Evolutionary conservation across 2,888 invertebrate species (phyloP).

Genomic region (Chalcosyrphus nemorum): DNA sequence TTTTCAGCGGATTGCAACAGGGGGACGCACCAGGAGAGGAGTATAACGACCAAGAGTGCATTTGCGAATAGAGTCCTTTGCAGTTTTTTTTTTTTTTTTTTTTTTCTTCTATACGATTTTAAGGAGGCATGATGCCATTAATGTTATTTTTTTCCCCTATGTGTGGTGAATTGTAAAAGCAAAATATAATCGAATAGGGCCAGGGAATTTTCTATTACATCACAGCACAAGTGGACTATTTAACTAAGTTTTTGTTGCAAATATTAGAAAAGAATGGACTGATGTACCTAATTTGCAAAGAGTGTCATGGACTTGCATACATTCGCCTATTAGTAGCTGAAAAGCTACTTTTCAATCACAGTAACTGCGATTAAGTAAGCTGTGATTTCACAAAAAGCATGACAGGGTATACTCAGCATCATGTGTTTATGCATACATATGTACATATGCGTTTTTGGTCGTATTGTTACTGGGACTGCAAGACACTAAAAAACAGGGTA

Average conservation of each 20-base stretch:
- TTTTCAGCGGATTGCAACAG: constrained; percentile 28
- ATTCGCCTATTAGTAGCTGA: too few species aligned
- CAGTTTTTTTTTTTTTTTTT: not conserved
- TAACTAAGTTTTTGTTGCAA: not conserved
- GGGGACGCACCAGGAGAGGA: not conserved
- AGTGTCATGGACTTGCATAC: too few species aligned
- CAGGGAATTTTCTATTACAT: not conserved
- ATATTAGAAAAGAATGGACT: not conserved
- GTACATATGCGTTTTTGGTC: too few species aligned
- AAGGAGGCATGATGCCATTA: constrained; percentile 28
- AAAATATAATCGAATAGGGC: constrained; percentile 5
- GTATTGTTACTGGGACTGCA: too few species aligned
- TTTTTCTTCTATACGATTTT: constrained; percentile 13
- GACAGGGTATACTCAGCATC: too few species aligned
- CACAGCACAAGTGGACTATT: not conserved
- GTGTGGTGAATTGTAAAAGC: not conserved
- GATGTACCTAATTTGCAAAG: too few species aligned
- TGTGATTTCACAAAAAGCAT: too few species aligned
- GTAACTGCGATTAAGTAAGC: too few species aligned
- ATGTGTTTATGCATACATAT: too few species aligned
- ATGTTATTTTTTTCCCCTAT: not conserved
- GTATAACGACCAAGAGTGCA: constrained; percentile 24
- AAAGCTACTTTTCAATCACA: too few species aligned
- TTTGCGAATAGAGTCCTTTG: constrained; percentile 23
- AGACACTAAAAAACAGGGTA: too few species aligned